Conservation (phyloP, 2,888 invertebrate genomes). For the Craniophora ligustri region DNA sequence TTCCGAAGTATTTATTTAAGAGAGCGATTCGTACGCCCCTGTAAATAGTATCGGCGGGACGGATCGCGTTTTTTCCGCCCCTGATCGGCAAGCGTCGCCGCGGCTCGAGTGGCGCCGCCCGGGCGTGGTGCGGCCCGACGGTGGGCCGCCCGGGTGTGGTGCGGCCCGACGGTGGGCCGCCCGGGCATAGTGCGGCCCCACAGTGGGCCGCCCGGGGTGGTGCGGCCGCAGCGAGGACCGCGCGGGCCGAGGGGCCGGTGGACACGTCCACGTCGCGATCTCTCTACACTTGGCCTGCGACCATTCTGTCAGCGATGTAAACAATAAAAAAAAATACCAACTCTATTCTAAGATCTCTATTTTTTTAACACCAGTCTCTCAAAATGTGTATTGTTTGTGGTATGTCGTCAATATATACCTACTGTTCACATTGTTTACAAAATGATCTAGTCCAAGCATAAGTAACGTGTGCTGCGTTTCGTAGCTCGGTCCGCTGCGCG, state of each 20-base stretch:
- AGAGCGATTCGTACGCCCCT: constrained; percentile 80
- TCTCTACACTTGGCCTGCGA: constrained; percentile 61
- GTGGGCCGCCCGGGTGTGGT: constrained; percentile 69
- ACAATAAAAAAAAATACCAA: constrained; percentile 7
- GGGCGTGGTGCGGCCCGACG: constrained; percentile 29
- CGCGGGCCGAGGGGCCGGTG: constrained; percentile 76
- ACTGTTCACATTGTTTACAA: constrained; percentile 39
- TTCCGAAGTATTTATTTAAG: constrained; percentile 87
- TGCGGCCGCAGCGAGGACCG: constrained; percentile 60
- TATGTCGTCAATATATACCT: not conserved
- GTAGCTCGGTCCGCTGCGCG: constrained; percentile 74
- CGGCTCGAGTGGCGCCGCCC: constrained; percentile 34
- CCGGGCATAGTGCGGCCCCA: constrained; percentile 61
- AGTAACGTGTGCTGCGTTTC: constrained; percentile 72
- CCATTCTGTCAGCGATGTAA: constrained; percentile 32
- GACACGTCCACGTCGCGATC: constrained; percentile 83
- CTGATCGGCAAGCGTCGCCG: constrained; percentile 77
- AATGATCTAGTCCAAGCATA: constrained; percentile 55
- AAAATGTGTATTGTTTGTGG: not conserved
- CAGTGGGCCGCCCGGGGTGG: constrained; percentile 14
- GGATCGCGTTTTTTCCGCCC: constrained; percentile 76
- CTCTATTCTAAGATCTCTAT: constrained; percentile 29
- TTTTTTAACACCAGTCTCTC: constrained; percentile 9
- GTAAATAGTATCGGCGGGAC: constrained; percentile 83
- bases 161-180: constrained; percentile 62